Conservation (phyloP, 2,797 vertebrate species). For the Rhodeus uyekii region DNA sequence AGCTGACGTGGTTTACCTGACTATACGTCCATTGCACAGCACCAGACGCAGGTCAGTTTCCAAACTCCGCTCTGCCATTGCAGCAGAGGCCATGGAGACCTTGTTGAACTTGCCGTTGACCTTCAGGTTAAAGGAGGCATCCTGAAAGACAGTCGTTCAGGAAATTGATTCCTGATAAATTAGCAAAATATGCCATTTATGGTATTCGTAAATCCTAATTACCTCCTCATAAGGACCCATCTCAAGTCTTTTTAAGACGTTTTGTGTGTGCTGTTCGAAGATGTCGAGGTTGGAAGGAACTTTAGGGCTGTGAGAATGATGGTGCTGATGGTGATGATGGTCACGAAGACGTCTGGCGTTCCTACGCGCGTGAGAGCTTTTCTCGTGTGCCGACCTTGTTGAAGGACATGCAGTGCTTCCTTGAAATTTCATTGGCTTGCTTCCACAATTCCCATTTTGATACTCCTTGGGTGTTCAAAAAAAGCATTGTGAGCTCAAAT, state of each 20-base stretch:
- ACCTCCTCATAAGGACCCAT: conserved; percentile 92
- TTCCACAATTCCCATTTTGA: conserved; percentile 76
- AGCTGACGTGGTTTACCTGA: conserved; percentile 76
- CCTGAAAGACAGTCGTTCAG: conserved; percentile 69
- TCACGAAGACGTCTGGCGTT: conserved; percentile 88
- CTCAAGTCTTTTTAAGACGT: conserved; percentile 92
- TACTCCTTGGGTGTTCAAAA: conserved; percentile 74
- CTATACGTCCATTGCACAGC: conserved; percentile 93
- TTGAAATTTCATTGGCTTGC: conserved; percentile 93
- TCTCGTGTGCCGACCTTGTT: conserved; percentile 85
- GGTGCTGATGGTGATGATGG: conserved; percentile 68
- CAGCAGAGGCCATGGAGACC: conserved; percentile 88
- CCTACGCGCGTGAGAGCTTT: conserved; percentile 82
- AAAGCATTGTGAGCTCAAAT: not conserved
- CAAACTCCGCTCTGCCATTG: conserved; percentile 82
- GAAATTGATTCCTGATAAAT: not conserved
- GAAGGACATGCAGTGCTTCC: conserved; percentile 84
- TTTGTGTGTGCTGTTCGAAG: conserved; percentile 91
- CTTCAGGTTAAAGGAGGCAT: conserved; percentile 80
- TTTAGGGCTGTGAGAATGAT: conserved; percentile 72
- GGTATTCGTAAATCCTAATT: conserved; percentile 55
- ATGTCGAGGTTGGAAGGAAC: conserved; percentile 92
- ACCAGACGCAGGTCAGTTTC: conserved; percentile 90
- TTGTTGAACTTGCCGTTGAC: conserved; percentile 92
- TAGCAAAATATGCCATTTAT: not conserved